Percentiles rank a stretch among this genome's conserved stretches.
Evolutionary conservation across 2,113 vertebrate genomes (phyloP).

Genomic region (Microtus ochrogaster): DNA sequence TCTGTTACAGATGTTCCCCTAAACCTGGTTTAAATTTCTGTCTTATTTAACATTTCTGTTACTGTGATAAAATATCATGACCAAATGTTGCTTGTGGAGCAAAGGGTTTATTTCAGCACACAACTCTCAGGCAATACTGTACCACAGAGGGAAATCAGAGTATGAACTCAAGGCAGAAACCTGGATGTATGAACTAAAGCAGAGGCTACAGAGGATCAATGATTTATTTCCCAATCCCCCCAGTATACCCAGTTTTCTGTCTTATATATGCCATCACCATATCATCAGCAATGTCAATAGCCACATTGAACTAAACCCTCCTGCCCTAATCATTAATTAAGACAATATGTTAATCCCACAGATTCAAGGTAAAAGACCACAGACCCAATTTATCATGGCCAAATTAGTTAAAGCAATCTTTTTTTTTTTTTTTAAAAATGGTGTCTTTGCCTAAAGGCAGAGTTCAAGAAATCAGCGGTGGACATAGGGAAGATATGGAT

Average conservation of each 20-base stretch:
- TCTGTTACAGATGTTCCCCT: too few species aligned
- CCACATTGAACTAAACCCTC: background rate
- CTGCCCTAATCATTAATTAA: background rate
- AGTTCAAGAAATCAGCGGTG: background rate
- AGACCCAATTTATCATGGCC: background rate
- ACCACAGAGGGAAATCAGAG: background rate
- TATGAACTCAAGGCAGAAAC: background rate
- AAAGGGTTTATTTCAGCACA: background rate
- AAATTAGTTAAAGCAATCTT: background rate
- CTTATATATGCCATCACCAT: background rate
- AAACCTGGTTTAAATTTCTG: background rate
- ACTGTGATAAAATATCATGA: background rate
- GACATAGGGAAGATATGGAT: background rate
- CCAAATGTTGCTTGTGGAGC: background rate
- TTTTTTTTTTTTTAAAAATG: background rate
- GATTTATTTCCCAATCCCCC: background rate
- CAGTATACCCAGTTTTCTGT: background rate
- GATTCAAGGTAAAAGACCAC: background rate
- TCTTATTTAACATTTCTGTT: background rate
- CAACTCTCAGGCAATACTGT: background rate
- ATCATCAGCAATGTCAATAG: background rate
- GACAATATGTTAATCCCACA: background rate
- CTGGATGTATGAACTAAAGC: background rate
- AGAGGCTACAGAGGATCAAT: too few species aligned
- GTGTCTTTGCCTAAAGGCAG: background rate